Base-by-base conservation (phyloP, 1,140 invertebrate species). In the Diplogasteroides magnus region DNA sequence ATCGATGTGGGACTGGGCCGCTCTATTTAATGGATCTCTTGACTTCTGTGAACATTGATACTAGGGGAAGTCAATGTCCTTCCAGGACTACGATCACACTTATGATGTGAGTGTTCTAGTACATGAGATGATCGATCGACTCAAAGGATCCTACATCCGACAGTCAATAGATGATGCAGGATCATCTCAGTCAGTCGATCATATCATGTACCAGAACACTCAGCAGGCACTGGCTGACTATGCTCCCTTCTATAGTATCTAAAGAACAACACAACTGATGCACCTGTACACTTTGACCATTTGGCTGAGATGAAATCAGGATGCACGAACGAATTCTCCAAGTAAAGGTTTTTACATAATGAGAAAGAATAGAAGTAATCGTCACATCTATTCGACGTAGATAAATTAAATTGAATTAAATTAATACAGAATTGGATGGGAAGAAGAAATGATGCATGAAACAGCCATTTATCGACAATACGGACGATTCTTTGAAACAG, bases 41-140 rank as follows among this genome's bases (percentile, higher is more conserved):
- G 86, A 97, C 2, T 97, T 97, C 85, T 92, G 91, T 58, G 94
- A 97, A 82, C 94, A 95, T 83, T 88, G 94, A 72, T 98, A 94
- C 83, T 98, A 98, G 84, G 94, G 94, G 15, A 83, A 88, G 76
- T 58, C 65, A 13, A 64, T 61, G 59, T 64, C 70, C 19, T 71
- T 65, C 31, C 31, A 28, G 37, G 48, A 19, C n/a, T 62, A 27
- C 28, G 11, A 27, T 3, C 2, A 26, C 28, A 27, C 19, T 61
- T 61, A 13, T 11, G 26, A 61, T 19, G 29, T 61, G 25, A 27
- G 11, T 15, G 29, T 2, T 1, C 23, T 2, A 19, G 66, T 57
- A 19, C 19, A n/a, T n/a, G n/a, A n/a, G n/a, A n/a, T n/a, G n/a
- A n/a, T n/a, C n/a, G n/a, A n/a, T n/a, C n/a, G n/a, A n/a, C n/a